phyloP scores from a whole-genome alignment of 2,888 invertebrate species.

The Gortyna flavago region DNA sequence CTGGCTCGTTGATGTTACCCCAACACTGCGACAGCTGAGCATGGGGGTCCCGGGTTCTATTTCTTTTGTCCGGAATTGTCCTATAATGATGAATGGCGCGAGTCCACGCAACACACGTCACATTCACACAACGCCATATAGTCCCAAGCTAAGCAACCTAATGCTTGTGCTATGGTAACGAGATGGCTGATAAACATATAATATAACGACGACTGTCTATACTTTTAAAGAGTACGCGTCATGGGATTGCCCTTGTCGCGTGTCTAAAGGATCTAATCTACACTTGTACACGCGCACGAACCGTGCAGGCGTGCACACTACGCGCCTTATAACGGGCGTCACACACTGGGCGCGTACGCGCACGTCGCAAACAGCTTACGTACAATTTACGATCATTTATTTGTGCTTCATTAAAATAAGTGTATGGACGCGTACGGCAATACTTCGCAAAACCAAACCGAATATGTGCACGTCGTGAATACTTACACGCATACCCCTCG shows the following conservation, averaged over 20 bases:
- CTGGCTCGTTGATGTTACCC: neutral
- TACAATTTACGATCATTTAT: neutral
- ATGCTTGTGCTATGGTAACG: too few species aligned
- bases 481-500: neutral
- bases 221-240: too few species aligned
- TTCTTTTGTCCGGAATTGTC: neutral
- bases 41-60: neutral
- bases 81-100: neutral
- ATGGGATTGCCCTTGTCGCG: neutral
- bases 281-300: neutral
- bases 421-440: neutral
- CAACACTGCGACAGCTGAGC: neutral
- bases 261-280: neutral
- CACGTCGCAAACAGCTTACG: neutral
- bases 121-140: too few species aligned
- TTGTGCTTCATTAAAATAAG: neutral
- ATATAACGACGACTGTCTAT: neutral
- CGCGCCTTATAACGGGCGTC: neutral
- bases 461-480: neutral
- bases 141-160: too few species aligned
- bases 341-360: neutral
- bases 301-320: neutral
- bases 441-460: neutral
- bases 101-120: too few species aligned
- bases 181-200: too few species aligned